Conservation (phyloP, 2,797 vertebrate species). For the Premnoplex brunnescens region DNA sequence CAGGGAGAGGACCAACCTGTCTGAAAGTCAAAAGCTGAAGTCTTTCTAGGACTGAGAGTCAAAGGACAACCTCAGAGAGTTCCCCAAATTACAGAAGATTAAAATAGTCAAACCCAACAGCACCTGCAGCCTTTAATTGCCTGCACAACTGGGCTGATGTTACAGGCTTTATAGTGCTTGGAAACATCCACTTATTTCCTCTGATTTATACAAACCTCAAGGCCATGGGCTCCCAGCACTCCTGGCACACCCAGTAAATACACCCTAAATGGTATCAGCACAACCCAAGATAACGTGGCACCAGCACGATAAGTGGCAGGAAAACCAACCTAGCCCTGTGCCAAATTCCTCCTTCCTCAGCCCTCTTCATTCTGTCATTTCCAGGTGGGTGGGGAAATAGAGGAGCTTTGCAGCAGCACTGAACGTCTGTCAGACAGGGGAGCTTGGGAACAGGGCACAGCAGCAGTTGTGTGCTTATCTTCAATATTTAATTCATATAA, state of each 20-base stretch:
- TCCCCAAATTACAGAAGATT: background rate
- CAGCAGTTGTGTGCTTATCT: background rate
- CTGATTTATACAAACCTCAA: background rate
- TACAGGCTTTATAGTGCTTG: background rate
- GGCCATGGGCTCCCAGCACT: background rate
- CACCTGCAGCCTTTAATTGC: background rate
- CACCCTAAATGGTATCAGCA: background rate
- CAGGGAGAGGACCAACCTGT: background rate
- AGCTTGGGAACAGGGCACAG: background rate
- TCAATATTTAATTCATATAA: background rate
- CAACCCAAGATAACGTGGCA: background rate
- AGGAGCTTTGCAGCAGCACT: background rate
- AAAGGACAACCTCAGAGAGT: background rate
- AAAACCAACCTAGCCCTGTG: background rate
- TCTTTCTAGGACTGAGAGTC: background rate
- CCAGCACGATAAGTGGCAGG: background rate
- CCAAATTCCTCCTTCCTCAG: background rate
- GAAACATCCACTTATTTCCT: background rate
- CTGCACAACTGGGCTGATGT: background rate
- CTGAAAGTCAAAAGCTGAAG: background rate
- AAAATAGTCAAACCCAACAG: background rate
- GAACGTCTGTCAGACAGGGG: rapidly evolving
- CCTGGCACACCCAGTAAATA: background rate
- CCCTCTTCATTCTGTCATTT: background rate
- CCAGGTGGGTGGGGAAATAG: background rate